A percentile compares a stretch with the other conserved stretches of the same genome.
phyloP scores from a whole-genome alignment of 1,140 invertebrate genomes.

The Latrodectus geometricus region DNA sequence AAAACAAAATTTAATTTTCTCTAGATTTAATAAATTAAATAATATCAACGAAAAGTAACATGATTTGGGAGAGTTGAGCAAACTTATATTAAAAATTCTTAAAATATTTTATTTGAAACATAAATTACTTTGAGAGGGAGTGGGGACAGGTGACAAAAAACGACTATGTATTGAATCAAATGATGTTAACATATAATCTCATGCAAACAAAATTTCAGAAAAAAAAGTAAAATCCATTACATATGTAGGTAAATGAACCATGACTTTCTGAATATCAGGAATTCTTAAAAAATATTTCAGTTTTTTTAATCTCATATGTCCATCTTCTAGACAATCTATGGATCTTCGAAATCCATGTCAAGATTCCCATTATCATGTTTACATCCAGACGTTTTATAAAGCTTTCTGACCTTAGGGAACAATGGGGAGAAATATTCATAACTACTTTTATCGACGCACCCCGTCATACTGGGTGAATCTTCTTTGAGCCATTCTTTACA shows the following conservation, averaged over 20 bases:
- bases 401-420: neutral
- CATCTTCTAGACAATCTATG: neutral
- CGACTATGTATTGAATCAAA: no score
- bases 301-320: neutral
- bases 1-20: no score
- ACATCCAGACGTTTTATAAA: neutral
- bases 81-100: no score
- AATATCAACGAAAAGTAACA: no score
- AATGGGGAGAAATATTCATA: neutral
- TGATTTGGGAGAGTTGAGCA: no score
- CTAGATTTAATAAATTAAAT: no score
- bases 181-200: no score
- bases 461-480: neutral
- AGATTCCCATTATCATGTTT: neutral
- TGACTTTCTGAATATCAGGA: neutral
- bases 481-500: neutral
- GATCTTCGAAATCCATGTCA: neutral
- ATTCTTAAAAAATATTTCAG: neutral
- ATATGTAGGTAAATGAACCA: neutral
- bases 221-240: neutral
- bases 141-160: no score
- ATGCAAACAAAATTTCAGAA: no score
- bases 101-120: no score
- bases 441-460: neutral
- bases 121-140: no score